Evolutionary conservation across 1,140 invertebrate species (phyloP).

Genomic region (Drosophila insularis): DNA sequence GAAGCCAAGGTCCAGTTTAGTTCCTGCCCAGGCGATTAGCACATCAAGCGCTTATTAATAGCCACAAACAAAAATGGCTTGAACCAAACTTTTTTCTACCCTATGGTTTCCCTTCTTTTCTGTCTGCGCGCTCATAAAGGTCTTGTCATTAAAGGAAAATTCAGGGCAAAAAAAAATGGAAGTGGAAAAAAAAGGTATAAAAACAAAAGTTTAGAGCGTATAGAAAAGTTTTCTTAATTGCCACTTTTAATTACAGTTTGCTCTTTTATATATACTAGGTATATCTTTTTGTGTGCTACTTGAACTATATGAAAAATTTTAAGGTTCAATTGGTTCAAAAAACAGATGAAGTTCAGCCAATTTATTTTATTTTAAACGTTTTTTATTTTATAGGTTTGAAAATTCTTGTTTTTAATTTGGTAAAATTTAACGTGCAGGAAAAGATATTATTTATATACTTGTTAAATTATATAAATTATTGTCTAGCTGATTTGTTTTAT

Average conservation of each 20-base stretch:
- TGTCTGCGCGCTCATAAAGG: conserved; percentile 35
- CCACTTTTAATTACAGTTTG: conserved; percentile 69
- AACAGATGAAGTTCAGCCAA: neutral
- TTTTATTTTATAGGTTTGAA: neutral
- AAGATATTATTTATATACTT: too few species aligned
- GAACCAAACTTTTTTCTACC: conserved; percentile 45
- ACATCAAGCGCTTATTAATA: conserved; percentile 77
- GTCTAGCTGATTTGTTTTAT: too few species aligned
- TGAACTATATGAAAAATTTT: neutral
- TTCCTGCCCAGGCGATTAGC: conserved; percentile 55
- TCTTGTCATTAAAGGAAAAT: conserved; percentile 49
- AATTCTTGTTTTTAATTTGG: too few species aligned
- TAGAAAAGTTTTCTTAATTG: conserved; percentile 65
- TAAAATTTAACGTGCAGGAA: too few species aligned
- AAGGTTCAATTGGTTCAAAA: conserved; percentile 2
- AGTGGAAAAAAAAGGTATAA: conserved; percentile 31
- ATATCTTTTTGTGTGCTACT: conserved; percentile 3
- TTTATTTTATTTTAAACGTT: neutral
- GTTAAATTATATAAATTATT: too few species aligned
- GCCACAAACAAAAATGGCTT: conserved; percentile 39
- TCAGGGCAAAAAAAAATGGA: conserved; percentile 18
- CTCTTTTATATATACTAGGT: conserved; percentile 17
- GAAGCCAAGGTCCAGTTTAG: conserved; percentile 25
- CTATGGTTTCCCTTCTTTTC: neutral
- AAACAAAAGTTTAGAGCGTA: conserved; percentile 70